A percentile compares a stretch with the other conserved stretches of the same genome.
These are phyloP conservation scores for Lepidostoma basale DNA, from an alignment of 1,140 invertebrate species.

Conservation along the genomic window DNA sequence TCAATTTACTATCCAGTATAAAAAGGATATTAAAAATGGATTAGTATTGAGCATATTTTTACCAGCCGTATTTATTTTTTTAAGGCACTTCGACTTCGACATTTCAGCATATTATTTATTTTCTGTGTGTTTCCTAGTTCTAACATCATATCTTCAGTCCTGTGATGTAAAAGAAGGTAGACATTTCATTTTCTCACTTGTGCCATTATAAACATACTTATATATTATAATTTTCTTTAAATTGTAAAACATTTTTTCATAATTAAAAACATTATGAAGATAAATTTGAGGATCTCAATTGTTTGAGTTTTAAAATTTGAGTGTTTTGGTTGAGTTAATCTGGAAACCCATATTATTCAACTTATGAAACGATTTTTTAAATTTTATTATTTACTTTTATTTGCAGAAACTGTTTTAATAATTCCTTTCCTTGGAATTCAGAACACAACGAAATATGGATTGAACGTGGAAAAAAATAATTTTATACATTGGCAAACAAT, in stretches of 20 bases:
- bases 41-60: not conserved
- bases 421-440: constrained; percentile 40
- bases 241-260: too few species aligned
- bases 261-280: too few species aligned
- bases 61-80: not conserved
- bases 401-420: constrained; percentile 37
- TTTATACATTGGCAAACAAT: constrained; percentile 41
- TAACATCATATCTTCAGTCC: not conserved
- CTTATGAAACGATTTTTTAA: not conserved
- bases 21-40: constrained; percentile 5
- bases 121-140: not conserved
- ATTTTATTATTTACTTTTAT: not conserved
- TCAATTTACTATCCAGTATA: constrained; percentile 2
- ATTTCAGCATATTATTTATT: not conserved
- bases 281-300: not conserved
- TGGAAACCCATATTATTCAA: not conserved
- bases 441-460: constrained; percentile 33
- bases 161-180: constrained; percentile 2
- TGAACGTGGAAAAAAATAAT: constrained; percentile 16
- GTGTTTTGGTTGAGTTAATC: too few species aligned
- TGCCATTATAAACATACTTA: too few species aligned
- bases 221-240: too few species aligned
- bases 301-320: not conserved
- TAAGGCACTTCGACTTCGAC: not conserved
- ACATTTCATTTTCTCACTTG: not conserved